Base-by-base conservation (phyloP, 2,797 vertebrate genomes). In the Girardinus metallicus region DNA sequence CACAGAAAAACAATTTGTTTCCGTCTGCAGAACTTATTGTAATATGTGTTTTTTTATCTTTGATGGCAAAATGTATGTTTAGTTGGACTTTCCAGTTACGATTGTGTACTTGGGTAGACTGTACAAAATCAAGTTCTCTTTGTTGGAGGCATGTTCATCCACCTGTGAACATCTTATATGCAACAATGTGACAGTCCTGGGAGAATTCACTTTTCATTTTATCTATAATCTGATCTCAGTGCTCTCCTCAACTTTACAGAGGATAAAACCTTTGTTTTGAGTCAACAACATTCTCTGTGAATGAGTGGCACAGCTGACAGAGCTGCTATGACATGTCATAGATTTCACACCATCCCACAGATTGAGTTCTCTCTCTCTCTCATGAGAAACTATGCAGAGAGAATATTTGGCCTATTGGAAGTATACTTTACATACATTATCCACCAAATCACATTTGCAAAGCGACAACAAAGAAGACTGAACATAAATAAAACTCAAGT, bases 221-320 rank as follows among this genome's bases (percentile, higher is more conserved):
- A 39, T 39, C 82, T 34, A 83, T 80, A 93, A 94, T 86, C 82
- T 73, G 87, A 93, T 91, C 89, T 62, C 1, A 66, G 55, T 0
- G 12, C 82, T 81, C 76, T 83, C 76, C 55, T 81, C 31, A 5
- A 77, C 80, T 86, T 84, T 76, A 74, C 26, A 15, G 78, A 73
- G 78, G 84, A 78, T 87, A 86, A 89, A 92, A 89, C 73, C 81
- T 90, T 89, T 93, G 88, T 92, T 93, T 92, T 90, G 88, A 78
- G 89, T 94, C 90, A 92, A 94, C 91, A 95, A 93, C 92, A 92
- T 66, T 78, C 85, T 83, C 80, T 81, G 83, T 96, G 95, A 96
- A 95, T 94, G 95, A 95, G 77, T 29, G 81, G 92, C 94, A 91
- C 95, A 96, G 95, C 95, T 95, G 95, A 96, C 86, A 81, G 88